Evolutionary conservation across 35 echinoderm and acorn worm species (phyloP).

Genomic region (Ophiothrix spiculata): DNA sequence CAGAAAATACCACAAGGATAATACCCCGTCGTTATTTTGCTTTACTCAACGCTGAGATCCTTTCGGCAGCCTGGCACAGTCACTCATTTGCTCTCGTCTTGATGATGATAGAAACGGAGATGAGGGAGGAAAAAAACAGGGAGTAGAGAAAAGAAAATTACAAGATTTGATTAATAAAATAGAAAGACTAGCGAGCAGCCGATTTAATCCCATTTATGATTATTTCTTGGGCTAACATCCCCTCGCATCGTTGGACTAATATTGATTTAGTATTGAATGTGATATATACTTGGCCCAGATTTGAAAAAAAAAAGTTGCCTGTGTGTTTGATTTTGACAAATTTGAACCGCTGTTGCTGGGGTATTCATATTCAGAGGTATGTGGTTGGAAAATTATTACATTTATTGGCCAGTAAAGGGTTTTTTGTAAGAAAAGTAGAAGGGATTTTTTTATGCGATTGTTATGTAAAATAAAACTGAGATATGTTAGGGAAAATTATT

Average conservation of each 20-base stretch:
- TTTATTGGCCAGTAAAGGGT: too few relatives aligned
- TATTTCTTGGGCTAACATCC: not conserved
- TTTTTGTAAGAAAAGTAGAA: too few relatives aligned
- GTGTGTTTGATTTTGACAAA: too few relatives aligned
- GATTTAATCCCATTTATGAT: constrained; percentile 5
- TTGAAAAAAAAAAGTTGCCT: too few relatives aligned
- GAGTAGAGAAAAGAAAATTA: not conserved
- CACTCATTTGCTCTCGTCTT: not conserved
- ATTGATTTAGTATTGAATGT: constrained; percentile 1
- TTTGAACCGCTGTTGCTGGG: too few relatives aligned
- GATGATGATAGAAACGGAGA: not conserved
- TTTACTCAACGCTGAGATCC: not conserved
- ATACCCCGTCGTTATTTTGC: constrained; percentile 4
- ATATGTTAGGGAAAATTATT: too few relatives aligned
- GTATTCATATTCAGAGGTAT: too few relatives aligned
- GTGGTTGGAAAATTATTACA: too few relatives aligned
- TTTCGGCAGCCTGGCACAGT: not conserved
- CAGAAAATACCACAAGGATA: not conserved
- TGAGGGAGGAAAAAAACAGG: too few relatives aligned
- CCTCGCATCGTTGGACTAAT: not conserved
- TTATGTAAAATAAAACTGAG: too few relatives aligned
- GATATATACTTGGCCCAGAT: not conserved
- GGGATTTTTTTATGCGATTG: too few relatives aligned
- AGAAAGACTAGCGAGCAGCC: not conserved
- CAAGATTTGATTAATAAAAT: not conserved